Base-by-base conservation (phyloP, 1,140 invertebrate genomes). In the Bathynomus jamesi region DNA sequence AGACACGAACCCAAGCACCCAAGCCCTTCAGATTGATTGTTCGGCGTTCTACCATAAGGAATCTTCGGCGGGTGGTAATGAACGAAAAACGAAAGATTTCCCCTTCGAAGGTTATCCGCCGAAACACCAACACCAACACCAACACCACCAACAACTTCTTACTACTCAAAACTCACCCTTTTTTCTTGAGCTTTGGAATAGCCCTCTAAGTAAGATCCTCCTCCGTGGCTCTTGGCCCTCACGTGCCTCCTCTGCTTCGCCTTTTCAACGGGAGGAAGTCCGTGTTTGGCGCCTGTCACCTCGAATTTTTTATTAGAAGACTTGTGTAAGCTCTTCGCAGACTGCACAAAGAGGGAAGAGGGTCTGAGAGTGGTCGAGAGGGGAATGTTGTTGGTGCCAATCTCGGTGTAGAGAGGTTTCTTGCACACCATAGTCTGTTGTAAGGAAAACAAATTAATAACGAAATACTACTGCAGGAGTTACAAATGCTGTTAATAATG, bases 341-440 rank as follows among this genome's bases (percentile, higher is more conserved):
- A 64, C 2, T 66, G 60, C 11, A 73, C 70, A 21, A 74, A 72
- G 21, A 77, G 72, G 24, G 76, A 77, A 24, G 64, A 67, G 13
- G 76, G 76, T 3, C 76, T 65, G 3, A 67, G 60, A 17, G 67
- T 77, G 7, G 76, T 77, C 28, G 76, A 77, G 7, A 77, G 70
- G 2, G 72, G 76, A 27, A 77, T 28, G 61, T 77, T 77, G 70
- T 77, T 77, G 61, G 70, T 74, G n/a, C 76, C 76, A 28, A 77
- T 77, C 64, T 77, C 76, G 27, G 72, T 77, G 70, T 74, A 77
- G 25, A 77, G 65, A 1, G 72, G 32, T 28, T 60, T 65, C 31
- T 65, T 66, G 28, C 13, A 7, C 10, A 28, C 29, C 11, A 25
- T n/a, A 32, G 65, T 29, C 13, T 46, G 65, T 21, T 53, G 2